Percentiles rank a stretch among this genome's conserved stretches.
Conservation (phyloP, 2,888 invertebrate genomes). For the Orthosia gothica region DNA sequence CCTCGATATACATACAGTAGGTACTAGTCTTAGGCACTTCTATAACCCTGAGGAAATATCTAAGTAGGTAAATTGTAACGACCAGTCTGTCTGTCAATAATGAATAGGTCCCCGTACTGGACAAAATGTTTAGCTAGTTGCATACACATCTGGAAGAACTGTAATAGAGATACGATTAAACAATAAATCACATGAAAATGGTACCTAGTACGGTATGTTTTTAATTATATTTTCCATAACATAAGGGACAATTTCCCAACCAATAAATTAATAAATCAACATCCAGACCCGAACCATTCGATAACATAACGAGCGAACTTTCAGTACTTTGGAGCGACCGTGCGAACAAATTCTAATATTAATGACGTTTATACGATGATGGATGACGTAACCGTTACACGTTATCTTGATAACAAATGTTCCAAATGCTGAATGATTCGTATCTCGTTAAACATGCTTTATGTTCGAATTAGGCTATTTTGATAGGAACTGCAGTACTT, state of each 20-base stretch:
- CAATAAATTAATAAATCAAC: slow-evolving; percentile 31
- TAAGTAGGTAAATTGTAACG: too few relatives aligned
- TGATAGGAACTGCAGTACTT: not conserved
- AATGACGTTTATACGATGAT: slow-evolving; percentile 67
- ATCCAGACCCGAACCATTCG: slow-evolving; percentile 19
- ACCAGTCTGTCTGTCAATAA: too few relatives aligned
- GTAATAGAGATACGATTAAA: too few relatives aligned
- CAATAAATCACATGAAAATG: too few relatives aligned
- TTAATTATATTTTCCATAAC: too few relatives aligned
- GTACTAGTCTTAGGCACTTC: too few relatives aligned
- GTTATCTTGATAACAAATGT: slow-evolving; percentile 45
- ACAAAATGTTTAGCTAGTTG: too few relatives aligned
- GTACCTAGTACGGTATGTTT: too few relatives aligned
- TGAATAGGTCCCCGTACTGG: too few relatives aligned
- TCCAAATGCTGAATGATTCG: slow-evolving; percentile 55
- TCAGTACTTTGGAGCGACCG: slow-evolving; percentile 31
- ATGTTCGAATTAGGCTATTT: slow-evolving; percentile 38
- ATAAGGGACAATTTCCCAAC: not conserved
- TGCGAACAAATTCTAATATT: slow-evolving; percentile 67
- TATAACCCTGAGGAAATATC: too few relatives aligned
- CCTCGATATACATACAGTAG: too few relatives aligned
- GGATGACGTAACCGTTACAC: slow-evolving; percentile 65
- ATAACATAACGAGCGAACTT: slow-evolving; percentile 57
- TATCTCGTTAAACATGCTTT: slow-evolving; percentile 65
- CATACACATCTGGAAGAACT: too few relatives aligned